Evolutionary conservation across 2,113 vertebrate species (phyloP).

Genomic region (Callocephalon fimbriatum): DNA sequence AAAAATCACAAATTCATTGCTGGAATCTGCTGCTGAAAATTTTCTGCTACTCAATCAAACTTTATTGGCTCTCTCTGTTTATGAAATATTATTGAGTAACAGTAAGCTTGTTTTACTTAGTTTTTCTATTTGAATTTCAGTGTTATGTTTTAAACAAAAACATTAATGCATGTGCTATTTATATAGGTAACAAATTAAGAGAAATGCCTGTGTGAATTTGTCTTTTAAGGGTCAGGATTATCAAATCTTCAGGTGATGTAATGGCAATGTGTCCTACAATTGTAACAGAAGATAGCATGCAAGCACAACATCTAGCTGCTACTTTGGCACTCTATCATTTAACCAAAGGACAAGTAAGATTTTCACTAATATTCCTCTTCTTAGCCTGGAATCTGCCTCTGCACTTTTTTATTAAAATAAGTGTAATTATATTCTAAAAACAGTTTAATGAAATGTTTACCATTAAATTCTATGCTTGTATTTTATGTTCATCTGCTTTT

Average conservation of each 20-base stretch:
- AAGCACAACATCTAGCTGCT: conserved; percentile 94
- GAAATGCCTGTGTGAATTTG: background rate
- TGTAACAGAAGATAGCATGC: conserved; percentile 95
- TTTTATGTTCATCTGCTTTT: background rate
- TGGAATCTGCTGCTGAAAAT: background rate
- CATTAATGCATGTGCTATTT: background rate
- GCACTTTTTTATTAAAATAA: background rate
- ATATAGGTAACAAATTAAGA: background rate
- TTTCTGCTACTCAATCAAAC: background rate
- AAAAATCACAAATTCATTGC: background rate
- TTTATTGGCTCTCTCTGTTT: background rate
- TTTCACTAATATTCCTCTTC: background rate
- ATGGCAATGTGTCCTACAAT: conserved; percentile 92
- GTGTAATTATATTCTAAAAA: background rate
- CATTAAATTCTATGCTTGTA: background rate
- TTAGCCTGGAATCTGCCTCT: background rate
- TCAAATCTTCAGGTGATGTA: conserved; percentile 82
- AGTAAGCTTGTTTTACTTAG: background rate
- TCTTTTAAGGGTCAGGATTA: conserved; percentile 85
- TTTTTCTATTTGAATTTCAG: background rate
- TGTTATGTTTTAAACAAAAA: background rate
- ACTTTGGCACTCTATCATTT: conserved; percentile 92
- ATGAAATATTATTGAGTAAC: background rate
- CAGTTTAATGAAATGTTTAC: background rate
- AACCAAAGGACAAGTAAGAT: conserved; percentile 92